A percentile compares a stretch with the other conserved stretches of the same genome.
Evolutionary conservation across 30 jellyfish, hydroid and myxozoan genomes (phyloP).

Genomic region (Euphysa ruthae): DNA sequence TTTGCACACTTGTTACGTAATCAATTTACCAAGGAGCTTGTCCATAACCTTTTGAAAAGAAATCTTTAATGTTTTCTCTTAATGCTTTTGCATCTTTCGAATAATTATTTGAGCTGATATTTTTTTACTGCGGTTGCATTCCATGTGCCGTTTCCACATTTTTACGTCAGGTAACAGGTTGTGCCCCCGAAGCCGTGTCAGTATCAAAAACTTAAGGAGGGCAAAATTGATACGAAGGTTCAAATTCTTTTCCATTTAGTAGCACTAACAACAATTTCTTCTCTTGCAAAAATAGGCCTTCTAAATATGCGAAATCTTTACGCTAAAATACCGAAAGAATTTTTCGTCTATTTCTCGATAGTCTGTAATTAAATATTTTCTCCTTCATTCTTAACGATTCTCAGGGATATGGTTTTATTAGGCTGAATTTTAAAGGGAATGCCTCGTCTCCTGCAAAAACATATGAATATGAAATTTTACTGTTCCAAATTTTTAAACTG

Average conservation of each 20-base stretch:
- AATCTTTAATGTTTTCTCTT: too few relatives aligned
- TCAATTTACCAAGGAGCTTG: too few relatives aligned
- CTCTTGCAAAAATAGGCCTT: conserved; percentile 26
- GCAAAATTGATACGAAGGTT: too few relatives aligned
- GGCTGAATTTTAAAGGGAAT: conserved; percentile 56
- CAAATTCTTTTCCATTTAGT: background rate
- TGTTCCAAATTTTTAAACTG: conserved; percentile 37
- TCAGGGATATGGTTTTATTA: conserved; percentile 50
- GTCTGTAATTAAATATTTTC: conserved; percentile 30
- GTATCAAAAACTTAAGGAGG: too few relatives aligned
- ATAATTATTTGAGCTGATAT: too few relatives aligned
- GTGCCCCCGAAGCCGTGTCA: too few relatives aligned
- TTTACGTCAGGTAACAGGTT: too few relatives aligned
- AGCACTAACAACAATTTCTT: conserved; percentile 1
- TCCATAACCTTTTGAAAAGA: too few relatives aligned
- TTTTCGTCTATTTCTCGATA: conserved; percentile 12
- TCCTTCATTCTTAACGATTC: conserved; percentile 26
- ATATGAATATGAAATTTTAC: conserved; percentile 37
- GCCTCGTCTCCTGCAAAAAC: conserved; percentile 64
- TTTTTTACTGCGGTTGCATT: too few relatives aligned
- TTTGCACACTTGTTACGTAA: too few relatives aligned
- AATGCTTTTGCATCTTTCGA: too few relatives aligned
- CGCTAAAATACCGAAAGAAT: conserved; percentile 21
- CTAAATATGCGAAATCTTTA: conserved; percentile 18
- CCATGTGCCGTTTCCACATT: too few relatives aligned